Conservation (phyloP, 30 jellyfish, hydroid and myxozoan species). For the Catostylus mosaicus region DNA sequence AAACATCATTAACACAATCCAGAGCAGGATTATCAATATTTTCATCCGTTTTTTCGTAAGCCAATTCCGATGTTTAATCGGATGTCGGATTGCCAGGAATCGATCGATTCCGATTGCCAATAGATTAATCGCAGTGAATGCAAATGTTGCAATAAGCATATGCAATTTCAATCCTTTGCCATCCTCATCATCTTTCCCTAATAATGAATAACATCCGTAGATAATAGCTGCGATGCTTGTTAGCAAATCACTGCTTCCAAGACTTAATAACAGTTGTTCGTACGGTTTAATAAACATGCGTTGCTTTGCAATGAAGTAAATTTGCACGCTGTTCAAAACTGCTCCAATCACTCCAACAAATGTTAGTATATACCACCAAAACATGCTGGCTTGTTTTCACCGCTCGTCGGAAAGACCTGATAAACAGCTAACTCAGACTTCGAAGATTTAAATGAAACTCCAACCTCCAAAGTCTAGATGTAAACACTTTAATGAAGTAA, state of each 20-base stretch:
- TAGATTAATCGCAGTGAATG: slow-evolving; percentile 30
- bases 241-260: slow-evolving; percentile 50
- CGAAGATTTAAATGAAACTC: no score
- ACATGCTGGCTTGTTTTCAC: not conserved
- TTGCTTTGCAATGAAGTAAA: slow-evolving; percentile 4
- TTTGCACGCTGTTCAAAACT: slow-evolving; percentile 26
- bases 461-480: no score
- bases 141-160: slow-evolving; percentile 9
- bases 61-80: slow-evolving; percentile 54
- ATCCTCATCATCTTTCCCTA: not conserved
- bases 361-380: not conserved
- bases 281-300: slow-evolving; percentile 18
- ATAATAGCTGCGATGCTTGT: slow-evolving; percentile 10
- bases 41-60: slow-evolving; percentile 46
- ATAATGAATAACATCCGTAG: slow-evolving; percentile 18
- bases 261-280: slow-evolving; percentile 48
- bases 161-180: not conserved
- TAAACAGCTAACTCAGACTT: no score
- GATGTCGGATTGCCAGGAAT: slow-evolving; percentile 37
- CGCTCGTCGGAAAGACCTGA: no score
- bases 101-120: slow-evolving; percentile 56
- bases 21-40: not conserved
- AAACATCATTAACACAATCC: slow-evolving; percentile 2
- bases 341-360: slow-evolving; percentile 20
- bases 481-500: no score